These are phyloP conservation scores for Alviniconcha strummeri DNA, from an alignment of 2,888 invertebrate genomes.

Conservation along the genomic window DNA sequence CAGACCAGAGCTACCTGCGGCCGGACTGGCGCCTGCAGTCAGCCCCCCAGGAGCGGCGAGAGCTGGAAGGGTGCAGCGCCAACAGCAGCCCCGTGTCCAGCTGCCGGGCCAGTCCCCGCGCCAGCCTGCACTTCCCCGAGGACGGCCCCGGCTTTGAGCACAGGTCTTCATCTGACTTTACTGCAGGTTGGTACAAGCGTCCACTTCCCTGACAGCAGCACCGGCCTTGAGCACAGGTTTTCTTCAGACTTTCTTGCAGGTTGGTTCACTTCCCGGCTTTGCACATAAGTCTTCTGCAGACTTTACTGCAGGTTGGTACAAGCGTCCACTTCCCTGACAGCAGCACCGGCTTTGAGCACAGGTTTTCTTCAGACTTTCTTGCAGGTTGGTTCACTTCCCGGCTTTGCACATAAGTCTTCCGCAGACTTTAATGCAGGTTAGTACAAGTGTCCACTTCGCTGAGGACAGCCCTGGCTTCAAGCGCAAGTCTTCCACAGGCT, in stretches of 20 bases:
- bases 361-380: background rate
- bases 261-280: too few species aligned
- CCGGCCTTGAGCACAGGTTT: background rate
- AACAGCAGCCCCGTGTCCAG: conserved; percentile 62
- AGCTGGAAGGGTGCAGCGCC: conserved; percentile 66
- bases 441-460: background rate
- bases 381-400: conserved; percentile 24
- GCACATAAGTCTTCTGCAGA: background rate
- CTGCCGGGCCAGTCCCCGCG: conserved; percentile 50
- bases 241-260: too few species aligned
- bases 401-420: background rate
- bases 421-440: too few species aligned
- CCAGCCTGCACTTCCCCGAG: conserved; percentile 41
- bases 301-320: background rate
- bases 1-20: conserved; percentile 54
- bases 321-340: conserved; percentile 37
- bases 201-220: conserved; percentile 35
- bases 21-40: conserved; percentile 42
- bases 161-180: background rate
- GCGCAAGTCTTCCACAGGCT: background rate
- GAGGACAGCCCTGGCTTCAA: conserved; percentile 19
- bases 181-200: background rate
- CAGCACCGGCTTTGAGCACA: background rate
- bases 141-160: conserved; percentile 22
- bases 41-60: conserved; percentile 34